Evolutionary conservation across 2,113 vertebrate genomes (phyloP), one percentile per base, ranked within the genome.

Genomic region (Tautogolabrus adspersus): DNA sequence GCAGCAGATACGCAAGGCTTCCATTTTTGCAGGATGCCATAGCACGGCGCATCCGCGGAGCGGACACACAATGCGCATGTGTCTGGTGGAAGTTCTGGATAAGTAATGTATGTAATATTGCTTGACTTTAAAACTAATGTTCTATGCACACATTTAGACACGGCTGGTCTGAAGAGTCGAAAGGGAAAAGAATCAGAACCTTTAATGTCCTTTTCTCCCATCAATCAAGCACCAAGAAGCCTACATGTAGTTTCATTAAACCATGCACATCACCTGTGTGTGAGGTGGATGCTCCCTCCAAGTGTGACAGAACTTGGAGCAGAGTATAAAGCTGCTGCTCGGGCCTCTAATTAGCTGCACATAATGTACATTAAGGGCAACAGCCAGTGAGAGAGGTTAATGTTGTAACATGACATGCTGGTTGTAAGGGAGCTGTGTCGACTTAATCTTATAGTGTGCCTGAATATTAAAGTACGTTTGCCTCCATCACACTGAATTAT

Each of bases 311-410:
- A 59, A 61, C 21, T 60, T 7, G 22, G 44, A 69, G 40, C 54
- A 19, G 46, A 62, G 51, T 40, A 13, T 8, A 23, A 61, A 72
- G 70, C 70, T 42, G 59, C 74, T 63, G 66, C 78, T 69, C 55
- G 22, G 4, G 21, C 64, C 59, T 85, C 54, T 88, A 90, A 91
- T 92, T 79, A 84, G 52, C 69, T 77, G 71, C 70, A 61, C 87
- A 74, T 86, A 88, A 92, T 69, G 82, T 68, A 71, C 59, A 79
- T 23, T 9, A 61, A 73, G 78, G 88, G 85, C 72, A 87, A 63
- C 65, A 66, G 55, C 63, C 52, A 61, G 55, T 82, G 74, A 88
- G 70, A 56, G 70, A 89, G 90, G 89, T 91, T 89, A 92, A 92
- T 88, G 70, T 57, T 73, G 23, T 22, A 81, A 82, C 81, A 84